phyloP scores from a whole-genome alignment of 30 jellyfish, hydroid and myxozoan genomes.

The Turritopsis dohrnii region DNA sequence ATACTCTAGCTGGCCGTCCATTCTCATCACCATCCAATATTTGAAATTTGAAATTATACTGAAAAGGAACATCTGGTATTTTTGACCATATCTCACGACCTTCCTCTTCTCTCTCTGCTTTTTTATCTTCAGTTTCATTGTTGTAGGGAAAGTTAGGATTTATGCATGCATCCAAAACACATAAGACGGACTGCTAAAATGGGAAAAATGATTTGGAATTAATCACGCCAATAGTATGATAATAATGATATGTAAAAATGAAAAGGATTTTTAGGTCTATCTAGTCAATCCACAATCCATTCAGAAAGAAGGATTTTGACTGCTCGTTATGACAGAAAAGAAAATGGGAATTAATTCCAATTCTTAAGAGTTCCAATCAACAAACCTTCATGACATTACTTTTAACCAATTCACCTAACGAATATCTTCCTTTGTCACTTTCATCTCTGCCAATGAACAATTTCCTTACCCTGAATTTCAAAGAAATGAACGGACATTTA shows the following conservation, averaged over 20 bases:
- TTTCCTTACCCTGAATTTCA: neutral
- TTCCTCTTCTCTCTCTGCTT: slow-evolving; percentile 36
- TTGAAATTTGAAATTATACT: slow-evolving; percentile 67
- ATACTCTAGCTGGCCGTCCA: slow-evolving; percentile 55
- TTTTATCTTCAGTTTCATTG: slow-evolving; percentile 28
- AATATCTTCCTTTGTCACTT: neutral
- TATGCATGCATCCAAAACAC: slow-evolving; percentile 66
- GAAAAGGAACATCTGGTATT: slow-evolving; percentile 71
- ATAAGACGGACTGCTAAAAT: slow-evolving; percentile 72
- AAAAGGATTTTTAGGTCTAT: too few relatives aligned
- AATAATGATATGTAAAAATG: too few relatives aligned
- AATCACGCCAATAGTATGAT: too few relatives aligned
- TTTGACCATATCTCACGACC: slow-evolving; percentile 48
- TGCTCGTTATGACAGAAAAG: neutral
- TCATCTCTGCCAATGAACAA: neutral
- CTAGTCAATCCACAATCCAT: too few relatives aligned
- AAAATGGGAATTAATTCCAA: neutral
- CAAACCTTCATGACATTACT: neutral
- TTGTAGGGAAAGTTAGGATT: slow-evolving; percentile 84
- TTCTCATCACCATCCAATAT: slow-evolving; percentile 71
- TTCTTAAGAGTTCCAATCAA: neutral
- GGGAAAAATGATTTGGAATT: neutral
- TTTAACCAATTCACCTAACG: neutral
- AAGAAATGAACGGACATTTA: too few relatives aligned
- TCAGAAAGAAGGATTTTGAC: too few relatives aligned